Base-by-base conservation (phyloP, 1,140 invertebrate genomes). In the Zaprionus tsacasi region DNA sequence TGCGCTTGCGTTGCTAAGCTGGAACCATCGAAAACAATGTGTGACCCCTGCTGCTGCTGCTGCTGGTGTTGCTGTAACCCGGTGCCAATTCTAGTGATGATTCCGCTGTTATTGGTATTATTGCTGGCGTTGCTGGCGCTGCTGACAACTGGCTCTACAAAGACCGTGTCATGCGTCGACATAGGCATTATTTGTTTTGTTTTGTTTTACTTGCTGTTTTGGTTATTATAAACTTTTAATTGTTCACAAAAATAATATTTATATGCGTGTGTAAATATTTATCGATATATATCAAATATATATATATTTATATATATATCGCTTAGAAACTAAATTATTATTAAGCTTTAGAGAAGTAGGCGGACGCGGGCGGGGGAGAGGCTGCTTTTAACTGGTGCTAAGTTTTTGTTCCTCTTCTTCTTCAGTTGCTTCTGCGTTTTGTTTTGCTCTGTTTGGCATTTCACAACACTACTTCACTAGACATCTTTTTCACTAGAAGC, bases 1-100 rank as follows among this genome's bases (percentile, higher is more conserved):
- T 91, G 79, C 48, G 89, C 89, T 65, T 91, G 89, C 65, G 89
- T 69, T 13, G 87, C 69, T 30, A 91, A 52, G 21, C 68, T 91
- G 59, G 69, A 90, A 67, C 76, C 78, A 85, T 90, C 81, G 38
- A 90, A 79, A 35, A 89, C 81, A 55, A 89, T 90, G 35, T 90
- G 81, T 6, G 85, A 75, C 1, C 78, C 70, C 45, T 70, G 78
- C 43, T 76, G 79, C 50, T 82, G 83, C 63, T 78, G 67, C 69
- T 64, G 50, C 40, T 64, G 40, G 56, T 61, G 0, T 21, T 21
- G 21, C 21, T 21, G 21, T 33, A 52, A 60, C 36, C 59, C 63
- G 10, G 68, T 70, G 52, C 70, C 61, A 55, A 75, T 79, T 33
- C 77, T 63, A 48, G 59, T 79, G 35, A 50, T 82, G 64, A 52